phyloP scores from a whole-genome alignment of 64 coral and sea anemone genomes.

The Pocillopora verrucosa region DNA sequence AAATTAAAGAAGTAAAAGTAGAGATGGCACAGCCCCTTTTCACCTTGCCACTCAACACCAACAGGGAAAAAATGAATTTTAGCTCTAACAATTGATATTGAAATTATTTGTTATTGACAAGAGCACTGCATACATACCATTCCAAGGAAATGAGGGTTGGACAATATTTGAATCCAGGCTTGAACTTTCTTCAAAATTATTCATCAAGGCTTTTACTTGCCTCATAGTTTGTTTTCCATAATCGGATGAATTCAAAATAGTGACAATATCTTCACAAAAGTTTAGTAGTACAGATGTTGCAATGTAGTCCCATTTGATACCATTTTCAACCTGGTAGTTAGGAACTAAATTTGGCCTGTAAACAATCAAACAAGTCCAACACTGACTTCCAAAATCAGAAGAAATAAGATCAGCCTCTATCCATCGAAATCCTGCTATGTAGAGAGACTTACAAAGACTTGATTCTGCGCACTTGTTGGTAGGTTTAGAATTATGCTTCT shows the following conservation, averaged over 20 bases:
- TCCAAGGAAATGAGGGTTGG: not conserved
- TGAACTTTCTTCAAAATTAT: not conserved
- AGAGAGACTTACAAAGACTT: not conserved
- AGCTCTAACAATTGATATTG: no score
- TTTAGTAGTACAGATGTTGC: not conserved
- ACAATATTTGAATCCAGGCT: not conserved
- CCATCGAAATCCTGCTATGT: not conserved
- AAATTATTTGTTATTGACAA: no score
- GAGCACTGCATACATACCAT: not conserved
- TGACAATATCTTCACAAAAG: not conserved
- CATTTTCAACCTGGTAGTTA: slow-evolving; percentile 16
- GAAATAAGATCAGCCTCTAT: not conserved
- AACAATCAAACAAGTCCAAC: not conserved
- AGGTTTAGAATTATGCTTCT: not conserved
- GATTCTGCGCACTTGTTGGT: not conserved
- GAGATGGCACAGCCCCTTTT: no score
- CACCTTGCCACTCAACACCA: no score
- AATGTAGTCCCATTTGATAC: not conserved
- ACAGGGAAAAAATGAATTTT: no score
- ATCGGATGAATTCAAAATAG: not conserved
- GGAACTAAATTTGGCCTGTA: slow-evolving; percentile 5
- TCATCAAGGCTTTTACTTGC: not conserved
- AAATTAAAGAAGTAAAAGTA: no score
- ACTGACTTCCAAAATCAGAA: not conserved
- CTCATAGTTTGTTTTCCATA: not conserved